Percentiles rank a stretch among this genome's conserved stretches.
phyloP scores from a whole-genome alignment of 2,888 invertebrate species.

The Bombylius discolor region DNA sequence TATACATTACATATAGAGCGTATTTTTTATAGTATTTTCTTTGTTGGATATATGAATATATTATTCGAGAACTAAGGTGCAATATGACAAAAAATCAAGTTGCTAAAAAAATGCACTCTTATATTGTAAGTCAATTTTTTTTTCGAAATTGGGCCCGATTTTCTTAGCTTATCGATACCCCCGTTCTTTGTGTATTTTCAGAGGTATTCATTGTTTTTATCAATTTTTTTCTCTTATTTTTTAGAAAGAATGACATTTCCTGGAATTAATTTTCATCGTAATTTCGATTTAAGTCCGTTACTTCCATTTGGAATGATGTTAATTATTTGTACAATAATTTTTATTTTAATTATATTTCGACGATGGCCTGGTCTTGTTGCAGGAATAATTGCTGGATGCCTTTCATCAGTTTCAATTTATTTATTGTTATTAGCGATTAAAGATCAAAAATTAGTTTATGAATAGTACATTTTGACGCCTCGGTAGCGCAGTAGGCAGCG shows the following conservation, averaged over 20 bases:
- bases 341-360: slow-evolving; percentile 19
- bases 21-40: too few relatives aligned
- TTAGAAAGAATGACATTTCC: neutral
- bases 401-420: slow-evolving; percentile 19
- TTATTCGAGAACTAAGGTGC: too few relatives aligned
- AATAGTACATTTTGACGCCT: slow-evolving; percentile 18
- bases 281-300: slow-evolving; percentile 17
- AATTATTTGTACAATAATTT: slow-evolving; percentile 17
- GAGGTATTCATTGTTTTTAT: too few relatives aligned
- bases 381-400: slow-evolving; percentile 20
- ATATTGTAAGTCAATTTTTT: too few relatives aligned
- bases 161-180: too few relatives aligned
- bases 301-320: slow-evolving; percentile 19
- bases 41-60: too few relatives aligned
- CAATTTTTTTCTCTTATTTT: neutral
- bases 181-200: too few relatives aligned
- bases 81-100: too few relatives aligned
- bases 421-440: slow-evolving; percentile 13
- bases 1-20: too few relatives aligned
- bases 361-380: slow-evolving; percentile 20
- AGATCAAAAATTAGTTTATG: slow-evolving; percentile 13
- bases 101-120: too few relatives aligned
- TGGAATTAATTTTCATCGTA: neutral
- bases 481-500: slow-evolving; percentile 38
- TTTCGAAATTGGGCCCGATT: too few relatives aligned